A percentile compares a stretch with the other conserved stretches of the same genome.
These are phyloP conservation scores for Pipistrellus pipistrellus DNA, from an alignment of 2,797 vertebrate species.

Conservation along the genomic window DNA sequence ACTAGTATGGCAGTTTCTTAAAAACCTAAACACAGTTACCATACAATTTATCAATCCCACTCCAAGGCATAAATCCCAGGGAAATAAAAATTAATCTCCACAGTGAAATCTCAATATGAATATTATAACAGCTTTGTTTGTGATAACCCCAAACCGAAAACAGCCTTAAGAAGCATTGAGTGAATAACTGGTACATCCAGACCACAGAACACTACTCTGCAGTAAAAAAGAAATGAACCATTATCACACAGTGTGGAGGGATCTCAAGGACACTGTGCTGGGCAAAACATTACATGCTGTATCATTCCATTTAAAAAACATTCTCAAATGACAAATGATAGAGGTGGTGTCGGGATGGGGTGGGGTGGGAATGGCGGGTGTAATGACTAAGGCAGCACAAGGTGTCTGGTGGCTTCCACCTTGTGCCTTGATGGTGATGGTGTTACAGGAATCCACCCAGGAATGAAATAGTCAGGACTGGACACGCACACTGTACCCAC, in stretches of 20 bases:
- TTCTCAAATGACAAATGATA: not conserved
- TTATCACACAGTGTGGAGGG: accelerated
- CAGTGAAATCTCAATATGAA: not conserved
- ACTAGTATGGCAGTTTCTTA: not conserved
- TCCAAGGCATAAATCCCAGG: not conserved
- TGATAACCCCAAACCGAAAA: not conserved
- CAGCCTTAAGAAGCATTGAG: not conserved
- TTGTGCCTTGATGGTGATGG: not conserved
- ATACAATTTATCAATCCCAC: no score
- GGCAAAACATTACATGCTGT: not conserved
- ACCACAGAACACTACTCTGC: not conserved
- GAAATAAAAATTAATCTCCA: not conserved
- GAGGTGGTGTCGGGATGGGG: no score
- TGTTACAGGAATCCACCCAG: not conserved
- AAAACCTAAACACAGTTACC: not conserved
- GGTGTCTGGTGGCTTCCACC: no score
- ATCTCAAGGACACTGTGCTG: not conserved
- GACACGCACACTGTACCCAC: accelerated
- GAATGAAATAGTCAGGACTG: not conserved
- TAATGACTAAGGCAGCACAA: not conserved
- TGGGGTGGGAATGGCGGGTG: no score
- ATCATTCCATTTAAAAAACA: not conserved
- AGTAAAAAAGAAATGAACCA: not conserved
- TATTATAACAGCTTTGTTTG: not conserved
- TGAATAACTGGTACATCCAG: not conserved